Evolutionary conservation across 1,140 invertebrate genomes (phyloP).

Genomic region (Brachionus asplanchnoidis): DNA sequence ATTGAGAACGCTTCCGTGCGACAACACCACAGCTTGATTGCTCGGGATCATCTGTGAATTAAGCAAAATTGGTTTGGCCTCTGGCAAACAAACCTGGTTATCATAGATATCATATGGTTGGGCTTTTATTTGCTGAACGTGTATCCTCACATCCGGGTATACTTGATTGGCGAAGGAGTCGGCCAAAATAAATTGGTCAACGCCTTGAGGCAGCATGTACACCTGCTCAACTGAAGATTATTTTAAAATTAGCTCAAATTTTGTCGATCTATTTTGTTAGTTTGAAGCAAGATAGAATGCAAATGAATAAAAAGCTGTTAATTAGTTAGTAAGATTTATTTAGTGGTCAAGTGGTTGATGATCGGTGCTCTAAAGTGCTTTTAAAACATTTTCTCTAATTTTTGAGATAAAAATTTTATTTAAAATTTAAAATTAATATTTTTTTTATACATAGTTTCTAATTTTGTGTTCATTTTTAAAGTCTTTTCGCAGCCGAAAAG

Average conservation of each 20-base stretch:
- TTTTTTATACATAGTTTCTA: background rate
- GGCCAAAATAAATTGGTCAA: background rate
- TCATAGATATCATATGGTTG: constrained; percentile 15
- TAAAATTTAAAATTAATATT: background rate
- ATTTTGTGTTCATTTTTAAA: constrained; percentile 1
- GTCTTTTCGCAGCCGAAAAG: background rate
- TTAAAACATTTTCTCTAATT: background rate
- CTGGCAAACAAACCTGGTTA: background rate
- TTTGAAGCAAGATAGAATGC: background rate
- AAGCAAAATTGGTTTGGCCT: background rate
- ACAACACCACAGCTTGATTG: background rate
- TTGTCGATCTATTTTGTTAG: background rate
- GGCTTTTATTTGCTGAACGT: background rate
- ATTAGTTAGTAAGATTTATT: background rate
- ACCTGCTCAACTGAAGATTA: background rate
- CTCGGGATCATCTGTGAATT: background rate
- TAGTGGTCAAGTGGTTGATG: background rate
- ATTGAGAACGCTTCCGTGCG: background rate
- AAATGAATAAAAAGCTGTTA: background rate
- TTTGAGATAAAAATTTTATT: constrained; percentile 23
- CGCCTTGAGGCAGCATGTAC: background rate
- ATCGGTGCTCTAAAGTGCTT: constrained; percentile 17
- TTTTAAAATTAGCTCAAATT: background rate
- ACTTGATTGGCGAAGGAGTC: background rate
- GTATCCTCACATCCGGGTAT: background rate